phyloP scores from a whole-genome alignment of 1,140 invertebrate genomes.

The Orchesella cincta region DNA sequence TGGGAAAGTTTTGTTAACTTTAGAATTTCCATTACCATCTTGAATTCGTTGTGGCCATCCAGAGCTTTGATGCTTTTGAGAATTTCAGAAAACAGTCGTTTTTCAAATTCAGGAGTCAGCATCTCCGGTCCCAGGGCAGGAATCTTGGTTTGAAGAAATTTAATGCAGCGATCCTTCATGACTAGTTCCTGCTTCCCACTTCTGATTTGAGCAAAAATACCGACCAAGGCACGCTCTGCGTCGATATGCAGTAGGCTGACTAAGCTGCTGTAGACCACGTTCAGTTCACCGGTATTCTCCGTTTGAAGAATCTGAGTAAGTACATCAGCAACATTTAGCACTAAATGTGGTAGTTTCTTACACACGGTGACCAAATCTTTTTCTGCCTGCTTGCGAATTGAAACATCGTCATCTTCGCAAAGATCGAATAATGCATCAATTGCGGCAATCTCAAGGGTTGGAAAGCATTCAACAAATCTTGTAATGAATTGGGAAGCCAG shows the following conservation, averaged over 20 bases:
- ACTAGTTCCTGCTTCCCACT: slow-evolving; percentile 66
- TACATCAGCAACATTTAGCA: slow-evolving; percentile 86
- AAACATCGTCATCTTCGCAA: slow-evolving; percentile 91
- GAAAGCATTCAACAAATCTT: slow-evolving; percentile 91
- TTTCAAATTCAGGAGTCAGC: slow-evolving; percentile 82
- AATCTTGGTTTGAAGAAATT: slow-evolving; percentile 81
- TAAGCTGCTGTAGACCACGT: slow-evolving; percentile 72
- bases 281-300: slow-evolving; percentile 77
- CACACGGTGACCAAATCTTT: slow-evolving; percentile 87
- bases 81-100: slow-evolving; percentile 77
- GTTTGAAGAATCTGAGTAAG: slow-evolving; percentile 85
- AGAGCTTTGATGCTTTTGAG: slow-evolving; percentile 69
- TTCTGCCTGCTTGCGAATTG: slow-evolving; percentile 91
- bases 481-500: slow-evolving; percentile 93
- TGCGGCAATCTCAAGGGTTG: slow-evolving; percentile 68
- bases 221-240: slow-evolving; percentile 72
- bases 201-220: slow-evolving; percentile 83
- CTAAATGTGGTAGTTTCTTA: slow-evolving; percentile 79
- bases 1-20: not conserved
- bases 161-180: slow-evolving; percentile 81
- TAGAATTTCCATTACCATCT: slow-evolving; percentile 17
- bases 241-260: slow-evolving; percentile 66
- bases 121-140: slow-evolving; percentile 70
- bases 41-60: slow-evolving; percentile 62
- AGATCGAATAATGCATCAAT: slow-evolving; percentile 91